A percentile compares a stretch with the other conserved stretches of the same genome.
phyloP scores from a whole-genome alignment of 1,140 invertebrate genomes.

The Hylaeus anthracinus region DNA sequence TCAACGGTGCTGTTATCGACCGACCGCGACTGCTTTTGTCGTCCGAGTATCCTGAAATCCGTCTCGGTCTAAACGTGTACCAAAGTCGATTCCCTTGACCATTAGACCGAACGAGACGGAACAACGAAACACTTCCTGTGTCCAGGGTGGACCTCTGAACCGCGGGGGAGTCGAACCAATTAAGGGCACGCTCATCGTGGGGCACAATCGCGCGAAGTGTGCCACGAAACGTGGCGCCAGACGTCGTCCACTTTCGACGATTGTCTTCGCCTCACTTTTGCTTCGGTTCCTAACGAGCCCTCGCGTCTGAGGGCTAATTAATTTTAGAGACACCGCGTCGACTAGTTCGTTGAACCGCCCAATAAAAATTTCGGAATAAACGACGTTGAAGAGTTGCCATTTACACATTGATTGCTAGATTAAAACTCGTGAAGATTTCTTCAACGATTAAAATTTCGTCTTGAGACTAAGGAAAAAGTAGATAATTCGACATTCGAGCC shows the following conservation, averaged over 20 bases:
- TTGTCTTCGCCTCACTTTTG: neutral
- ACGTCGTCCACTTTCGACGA: neutral
- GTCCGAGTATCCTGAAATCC: conserved; percentile 50
- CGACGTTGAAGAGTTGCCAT: no score
- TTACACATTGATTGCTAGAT: no score
- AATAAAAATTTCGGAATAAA: no score
- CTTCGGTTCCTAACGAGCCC: neutral
- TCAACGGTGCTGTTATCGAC: conserved; percentile 56
- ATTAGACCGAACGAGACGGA: neutral
- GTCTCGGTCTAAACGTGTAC: conserved; percentile 15
- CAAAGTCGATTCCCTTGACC: neutral
- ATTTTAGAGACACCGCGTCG: neutral
- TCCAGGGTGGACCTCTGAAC: neutral
- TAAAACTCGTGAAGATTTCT: no score
- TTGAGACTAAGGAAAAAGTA: no score
- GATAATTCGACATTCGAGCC: no score
- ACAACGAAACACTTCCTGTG: conserved; percentile 13
- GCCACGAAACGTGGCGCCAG: neutral
- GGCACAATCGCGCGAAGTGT: neutral
- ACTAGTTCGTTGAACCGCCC: no score
- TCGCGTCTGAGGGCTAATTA: neutral
- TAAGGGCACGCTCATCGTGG: neutral
- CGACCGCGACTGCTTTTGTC: conserved; percentile 48
- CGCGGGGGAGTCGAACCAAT: neutral
- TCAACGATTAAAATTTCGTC: no score